Conservation (phyloP, 2,888 invertebrate genomes). For the Laspeyria flexula region DNA sequence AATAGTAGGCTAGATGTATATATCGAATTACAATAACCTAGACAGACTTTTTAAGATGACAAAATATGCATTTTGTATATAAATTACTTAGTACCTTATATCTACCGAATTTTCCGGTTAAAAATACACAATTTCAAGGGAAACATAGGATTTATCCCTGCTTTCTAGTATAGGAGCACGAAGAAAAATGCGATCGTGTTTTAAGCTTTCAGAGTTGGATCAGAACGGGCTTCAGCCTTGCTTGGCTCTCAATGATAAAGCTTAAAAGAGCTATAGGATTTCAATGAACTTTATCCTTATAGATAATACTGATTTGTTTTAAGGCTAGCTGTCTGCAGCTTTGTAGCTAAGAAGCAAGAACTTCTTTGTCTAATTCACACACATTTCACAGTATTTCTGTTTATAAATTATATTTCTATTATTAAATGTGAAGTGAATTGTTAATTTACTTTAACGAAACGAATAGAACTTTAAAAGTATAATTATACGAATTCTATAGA, state of each 20-base stretch:
- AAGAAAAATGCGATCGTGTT: conserved; percentile 54
- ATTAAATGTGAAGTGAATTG: too few relatives aligned
- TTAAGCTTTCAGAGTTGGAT: conserved; percentile 60
- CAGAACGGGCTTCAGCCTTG: conserved; percentile 46
- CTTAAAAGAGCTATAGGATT: conserved; percentile 45
- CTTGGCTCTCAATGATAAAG: conserved; percentile 49
- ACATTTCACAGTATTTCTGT: too few relatives aligned
- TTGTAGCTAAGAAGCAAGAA: background rate
- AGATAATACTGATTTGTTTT: conserved; percentile 38
- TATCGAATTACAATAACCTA: too few relatives aligned
- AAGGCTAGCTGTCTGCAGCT: background rate
- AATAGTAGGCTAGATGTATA: too few relatives aligned
- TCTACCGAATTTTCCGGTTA: conserved; percentile 5
- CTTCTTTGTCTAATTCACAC: too few relatives aligned
- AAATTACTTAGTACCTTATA: too few relatives aligned
- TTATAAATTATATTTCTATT: too few relatives aligned
- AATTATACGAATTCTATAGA: too few relatives aligned
- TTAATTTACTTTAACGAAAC: too few relatives aligned
- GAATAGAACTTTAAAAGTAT: too few relatives aligned
- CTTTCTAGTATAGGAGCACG: conserved; percentile 48
- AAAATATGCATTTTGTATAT: too few relatives aligned
- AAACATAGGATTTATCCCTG: conserved; percentile 39
- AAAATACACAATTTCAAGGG: conserved; percentile 27
- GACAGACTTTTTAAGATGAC: too few relatives aligned
- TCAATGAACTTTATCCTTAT: conserved; percentile 31